phyloP scores from a whole-genome alignment of 1,140 invertebrate genomes.

The Drosophila orena region DNA sequence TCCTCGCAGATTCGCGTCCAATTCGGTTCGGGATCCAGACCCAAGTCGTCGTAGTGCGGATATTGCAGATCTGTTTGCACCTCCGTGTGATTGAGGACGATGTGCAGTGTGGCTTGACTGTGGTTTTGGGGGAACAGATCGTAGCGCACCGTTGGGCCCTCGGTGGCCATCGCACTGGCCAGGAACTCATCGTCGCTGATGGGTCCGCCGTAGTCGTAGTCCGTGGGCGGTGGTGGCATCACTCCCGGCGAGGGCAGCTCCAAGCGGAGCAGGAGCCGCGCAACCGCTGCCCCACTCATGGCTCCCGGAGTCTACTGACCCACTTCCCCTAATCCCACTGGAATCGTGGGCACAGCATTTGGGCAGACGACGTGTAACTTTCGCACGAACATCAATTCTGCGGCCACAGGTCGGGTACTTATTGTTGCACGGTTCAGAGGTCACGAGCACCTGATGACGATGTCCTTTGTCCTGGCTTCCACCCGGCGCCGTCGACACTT shows the following conservation, averaged over 20 bases:
- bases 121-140: constrained; percentile 32
- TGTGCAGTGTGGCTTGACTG: background rate
- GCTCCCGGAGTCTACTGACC: constrained; percentile 14
- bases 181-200: constrained; percentile 63
- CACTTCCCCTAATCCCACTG: background rate
- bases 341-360: constrained; percentile 39
- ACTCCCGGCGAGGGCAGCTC: constrained; percentile 42
- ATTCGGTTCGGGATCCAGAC: constrained; percentile 42
- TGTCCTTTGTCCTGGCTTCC: constrained; percentile 34
- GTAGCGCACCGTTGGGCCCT: constrained; percentile 48
- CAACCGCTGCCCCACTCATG: constrained; percentile 40
- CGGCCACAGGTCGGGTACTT: constrained; percentile 27
- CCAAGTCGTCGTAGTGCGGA: constrained; percentile 55
- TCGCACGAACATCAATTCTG: constrained; percentile 59
- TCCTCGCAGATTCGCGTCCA: constrained; percentile 68
- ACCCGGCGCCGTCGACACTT: constrained; percentile 62
- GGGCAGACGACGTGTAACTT: constrained; percentile 44
- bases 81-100: constrained; percentile 25
- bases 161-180: constrained; percentile 57
- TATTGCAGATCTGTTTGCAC: constrained; percentile 40
- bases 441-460: constrained; percentile 23
- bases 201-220: constrained; percentile 53
- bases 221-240: constrained; percentile 52
- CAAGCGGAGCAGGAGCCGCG: constrained; percentile 55
- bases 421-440: constrained; percentile 19